Percentiles rank a stretch among this genome's conserved stretches.
Conservation (phyloP, 2,113 vertebrate species). For the Phyllopteryx taeniolatus region DNA sequence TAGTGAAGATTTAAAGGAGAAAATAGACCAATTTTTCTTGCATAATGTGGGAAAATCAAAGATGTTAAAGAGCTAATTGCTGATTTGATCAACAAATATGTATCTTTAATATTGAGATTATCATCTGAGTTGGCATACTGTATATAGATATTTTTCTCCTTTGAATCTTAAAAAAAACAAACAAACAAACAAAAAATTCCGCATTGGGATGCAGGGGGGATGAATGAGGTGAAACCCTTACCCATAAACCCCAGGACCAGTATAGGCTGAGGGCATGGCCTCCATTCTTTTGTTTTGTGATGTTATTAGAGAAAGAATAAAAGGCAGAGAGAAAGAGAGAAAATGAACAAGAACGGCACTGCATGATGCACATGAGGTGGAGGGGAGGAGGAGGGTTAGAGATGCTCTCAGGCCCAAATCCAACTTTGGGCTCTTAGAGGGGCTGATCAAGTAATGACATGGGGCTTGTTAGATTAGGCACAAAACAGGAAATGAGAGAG, state of each 20-base stretch:
- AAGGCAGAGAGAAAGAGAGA: conserved; percentile 49
- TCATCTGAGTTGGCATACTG: neutral
- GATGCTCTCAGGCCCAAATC: conserved; percentile 39
- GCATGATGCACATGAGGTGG: conserved; percentile 4
- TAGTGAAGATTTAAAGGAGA: conserved; percentile 40
- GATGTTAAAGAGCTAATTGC: neutral
- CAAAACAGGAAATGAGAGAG: conserved; percentile 43
- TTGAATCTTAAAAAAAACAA: neutral
- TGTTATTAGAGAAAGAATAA: conserved; percentile 33
- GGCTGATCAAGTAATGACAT: conserved; percentile 55
- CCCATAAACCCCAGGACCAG: conserved; percentile 78
- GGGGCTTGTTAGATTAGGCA: conserved; percentile 56
- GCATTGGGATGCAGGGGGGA: neutral
- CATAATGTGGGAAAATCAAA: neutral
- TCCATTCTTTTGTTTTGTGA: conserved; percentile 61
- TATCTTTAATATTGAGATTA: conserved; percentile 10
- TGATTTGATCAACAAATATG: conserved; percentile 7
- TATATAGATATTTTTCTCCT: neutral
- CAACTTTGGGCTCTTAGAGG: conserved; percentile 49
- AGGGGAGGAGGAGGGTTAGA: conserved; percentile 9
- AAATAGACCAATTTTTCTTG: conserved; percentile 36
- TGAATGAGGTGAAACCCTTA: conserved; percentile 65
- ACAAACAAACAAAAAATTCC: neutral
- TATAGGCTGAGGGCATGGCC: conserved; percentile 73
- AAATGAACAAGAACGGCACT: conserved; percentile 25